Conservation (phyloP, 2,113 vertebrate genomes). For the Pedionomus torquatus region DNA sequence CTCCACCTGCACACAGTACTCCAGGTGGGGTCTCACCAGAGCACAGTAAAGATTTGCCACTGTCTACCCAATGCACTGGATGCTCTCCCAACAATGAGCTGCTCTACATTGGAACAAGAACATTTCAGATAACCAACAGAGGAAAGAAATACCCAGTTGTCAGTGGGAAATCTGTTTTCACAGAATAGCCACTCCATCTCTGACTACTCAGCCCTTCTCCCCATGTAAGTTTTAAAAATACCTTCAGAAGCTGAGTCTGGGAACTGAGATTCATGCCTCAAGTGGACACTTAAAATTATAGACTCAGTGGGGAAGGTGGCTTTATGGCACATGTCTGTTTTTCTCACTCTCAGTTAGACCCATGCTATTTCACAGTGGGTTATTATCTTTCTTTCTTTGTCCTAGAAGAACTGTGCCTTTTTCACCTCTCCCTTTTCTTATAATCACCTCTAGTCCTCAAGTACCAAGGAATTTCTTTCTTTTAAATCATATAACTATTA, state of each 20-base stretch:
- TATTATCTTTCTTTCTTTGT: neutral
- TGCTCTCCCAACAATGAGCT: neutral
- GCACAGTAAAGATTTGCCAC: no score
- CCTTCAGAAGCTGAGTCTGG: neutral
- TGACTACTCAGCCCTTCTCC: neutral
- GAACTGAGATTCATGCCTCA: neutral
- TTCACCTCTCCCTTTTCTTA: neutral
- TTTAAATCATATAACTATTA: neutral
- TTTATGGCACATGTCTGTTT: neutral
- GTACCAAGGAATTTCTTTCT: neutral
- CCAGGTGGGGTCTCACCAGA: no score
- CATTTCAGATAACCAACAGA: neutral
- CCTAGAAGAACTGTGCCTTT: neutral
- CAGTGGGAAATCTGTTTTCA: neutral
- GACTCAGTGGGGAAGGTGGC: neutral
- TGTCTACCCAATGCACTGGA: neutral
- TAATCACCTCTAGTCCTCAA: neutral
- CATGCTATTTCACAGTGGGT: neutral
- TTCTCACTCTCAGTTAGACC: neutral
- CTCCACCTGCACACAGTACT: no score
- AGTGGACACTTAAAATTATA: neutral
- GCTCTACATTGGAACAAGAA: accelerated
- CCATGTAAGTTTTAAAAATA: neutral
- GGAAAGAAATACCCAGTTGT: neutral
- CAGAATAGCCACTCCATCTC: neutral